Percentiles rank a stretch among this genome's conserved stretches.
These are phyloP conservation scores for Lepidotrigona ventralis DNA, from an alignment of 1,140 invertebrate species.

Conservation along the genomic window DNA sequence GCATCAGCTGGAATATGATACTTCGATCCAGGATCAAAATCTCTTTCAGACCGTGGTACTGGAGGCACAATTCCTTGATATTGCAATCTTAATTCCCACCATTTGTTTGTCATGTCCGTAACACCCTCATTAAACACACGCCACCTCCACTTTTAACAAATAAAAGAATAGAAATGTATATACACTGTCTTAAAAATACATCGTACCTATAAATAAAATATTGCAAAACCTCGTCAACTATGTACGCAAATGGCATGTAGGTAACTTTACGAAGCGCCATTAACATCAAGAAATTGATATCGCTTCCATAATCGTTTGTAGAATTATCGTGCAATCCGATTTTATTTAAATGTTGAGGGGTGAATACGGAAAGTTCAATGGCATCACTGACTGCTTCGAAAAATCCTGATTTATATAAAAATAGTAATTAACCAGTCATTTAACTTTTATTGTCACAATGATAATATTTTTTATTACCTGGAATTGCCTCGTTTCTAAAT, in stretches of 20 bases:
- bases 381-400: conserved; percentile 94
- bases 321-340: conserved; percentile 86
- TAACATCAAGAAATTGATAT: conserved; percentile 90
- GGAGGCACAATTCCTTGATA: conserved; percentile 89
- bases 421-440: neutral
- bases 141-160: conserved; percentile 87
- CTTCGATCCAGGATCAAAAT: conserved; percentile 91
- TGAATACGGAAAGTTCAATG: conserved; percentile 88
- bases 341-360: conserved; percentile 86
- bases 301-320: conserved; percentile 85
- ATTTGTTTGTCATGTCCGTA: conserved; percentile 87
- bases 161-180: neutral
- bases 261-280: conserved; percentile 91
- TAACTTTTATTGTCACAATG: no score
- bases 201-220: conserved; percentile 26
- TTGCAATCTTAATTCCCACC: conserved; percentile 89
- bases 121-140: conserved; percentile 88
- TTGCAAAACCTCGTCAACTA: conserved; percentile 84
- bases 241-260: conserved; percentile 89
- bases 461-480: conserved; percentile 79
- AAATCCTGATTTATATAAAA: conserved; percentile 82
- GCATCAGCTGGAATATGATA: conserved; percentile 90
- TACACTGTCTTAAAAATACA: conserved; percentile 15
- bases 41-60: conserved; percentile 84
- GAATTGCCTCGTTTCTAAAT: conserved; percentile 89